These are phyloP conservation scores for Tinea trinotella DNA, from an alignment of 2,888 invertebrate species.

Conservation along the genomic window DNA sequence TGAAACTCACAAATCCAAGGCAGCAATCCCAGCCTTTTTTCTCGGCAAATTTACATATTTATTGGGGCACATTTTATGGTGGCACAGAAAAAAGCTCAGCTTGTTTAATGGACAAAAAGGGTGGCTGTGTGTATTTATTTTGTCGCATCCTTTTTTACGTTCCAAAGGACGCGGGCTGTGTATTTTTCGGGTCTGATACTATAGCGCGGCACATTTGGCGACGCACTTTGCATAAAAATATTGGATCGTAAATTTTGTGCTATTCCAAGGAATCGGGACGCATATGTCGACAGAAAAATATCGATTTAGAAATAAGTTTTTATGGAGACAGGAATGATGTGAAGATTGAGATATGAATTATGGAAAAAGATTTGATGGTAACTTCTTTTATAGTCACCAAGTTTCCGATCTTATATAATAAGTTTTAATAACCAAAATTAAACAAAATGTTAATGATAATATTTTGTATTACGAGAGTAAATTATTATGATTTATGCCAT, in stretches of 20 bases:
- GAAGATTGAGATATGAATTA: conserved; percentile 31
- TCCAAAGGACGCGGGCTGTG: conserved; percentile 60
- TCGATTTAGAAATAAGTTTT: conserved; percentile 52
- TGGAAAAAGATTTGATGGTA: conserved; percentile 11
- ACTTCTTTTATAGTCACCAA: neutral
- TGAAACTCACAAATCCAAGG: conserved; percentile 56
- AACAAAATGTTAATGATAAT: too few relatives aligned
- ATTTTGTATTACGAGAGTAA: too few relatives aligned
- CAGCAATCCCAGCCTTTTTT: conserved; percentile 32
- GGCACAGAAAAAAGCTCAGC: conserved; percentile 58
- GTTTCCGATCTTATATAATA: neutral
- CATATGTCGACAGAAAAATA: conserved; percentile 57
- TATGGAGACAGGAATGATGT: conserved; percentile 32
- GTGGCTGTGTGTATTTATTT: conserved; percentile 69
- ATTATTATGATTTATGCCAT: too few relatives aligned
- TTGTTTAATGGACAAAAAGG: conserved; percentile 71
- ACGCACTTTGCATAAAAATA: conserved; percentile 71
- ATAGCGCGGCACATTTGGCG: conserved; percentile 64
- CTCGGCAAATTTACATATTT: conserved; percentile 68
- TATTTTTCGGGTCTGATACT: conserved; percentile 49
- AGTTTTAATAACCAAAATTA: neutral
- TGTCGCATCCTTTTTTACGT: conserved; percentile 69
- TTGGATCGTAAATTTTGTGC: conserved; percentile 62
- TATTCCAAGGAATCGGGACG: conserved; percentile 48
- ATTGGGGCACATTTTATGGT: conserved; percentile 71